Evolutionary conservation across 1,140 invertebrate genomes (phyloP).

Genomic region (Dermatophagoides farinae): DNA sequence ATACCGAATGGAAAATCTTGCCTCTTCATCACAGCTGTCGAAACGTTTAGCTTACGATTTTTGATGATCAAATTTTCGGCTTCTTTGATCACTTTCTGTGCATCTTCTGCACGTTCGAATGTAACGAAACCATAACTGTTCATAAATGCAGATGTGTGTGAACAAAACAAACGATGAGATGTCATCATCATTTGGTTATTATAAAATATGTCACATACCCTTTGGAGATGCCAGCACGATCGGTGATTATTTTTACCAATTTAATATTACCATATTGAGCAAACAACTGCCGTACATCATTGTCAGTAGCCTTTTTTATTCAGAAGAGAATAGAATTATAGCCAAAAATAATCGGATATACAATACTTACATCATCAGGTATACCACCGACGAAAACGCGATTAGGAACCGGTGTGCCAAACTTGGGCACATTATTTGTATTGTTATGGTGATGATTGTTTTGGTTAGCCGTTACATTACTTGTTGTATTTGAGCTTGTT

Average conservation of each 20-base stretch:
- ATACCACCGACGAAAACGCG: slow-evolving; percentile 87
- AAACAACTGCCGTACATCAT: slow-evolving; percentile 29
- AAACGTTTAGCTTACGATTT: slow-evolving; percentile 65
- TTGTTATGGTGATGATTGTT: not conserved
- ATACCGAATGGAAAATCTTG: not conserved
- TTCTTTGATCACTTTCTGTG: slow-evolving; percentile 37
- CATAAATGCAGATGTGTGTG: not conserved
- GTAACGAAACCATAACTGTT: slow-evolving; percentile 68
- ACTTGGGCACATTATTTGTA: slow-evolving; percentile 10
- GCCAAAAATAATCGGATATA: not conserved
- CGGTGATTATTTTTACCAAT: slow-evolving; percentile 79
- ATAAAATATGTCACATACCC: slow-evolving; percentile 30
- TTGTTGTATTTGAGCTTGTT: not conserved
- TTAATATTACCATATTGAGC: slow-evolving; percentile 62
- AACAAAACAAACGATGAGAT: not conserved
- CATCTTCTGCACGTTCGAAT: slow-evolving; percentile 76
- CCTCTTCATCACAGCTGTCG: slow-evolving; percentile 71
- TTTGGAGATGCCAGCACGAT: slow-evolving; percentile 77
- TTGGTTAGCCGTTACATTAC: not conserved
- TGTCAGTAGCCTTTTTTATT: slow-evolving; percentile 23
- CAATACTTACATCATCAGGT: slow-evolving; percentile 36
- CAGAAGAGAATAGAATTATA: not conserved
- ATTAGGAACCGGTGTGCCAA: slow-evolving; percentile 38
- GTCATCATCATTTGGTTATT: not conserved
- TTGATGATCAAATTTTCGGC: slow-evolving; percentile 48